phyloP scores from a whole-genome alignment of 2,113 vertebrate species.

The Stictonetta naevosa region DNA sequence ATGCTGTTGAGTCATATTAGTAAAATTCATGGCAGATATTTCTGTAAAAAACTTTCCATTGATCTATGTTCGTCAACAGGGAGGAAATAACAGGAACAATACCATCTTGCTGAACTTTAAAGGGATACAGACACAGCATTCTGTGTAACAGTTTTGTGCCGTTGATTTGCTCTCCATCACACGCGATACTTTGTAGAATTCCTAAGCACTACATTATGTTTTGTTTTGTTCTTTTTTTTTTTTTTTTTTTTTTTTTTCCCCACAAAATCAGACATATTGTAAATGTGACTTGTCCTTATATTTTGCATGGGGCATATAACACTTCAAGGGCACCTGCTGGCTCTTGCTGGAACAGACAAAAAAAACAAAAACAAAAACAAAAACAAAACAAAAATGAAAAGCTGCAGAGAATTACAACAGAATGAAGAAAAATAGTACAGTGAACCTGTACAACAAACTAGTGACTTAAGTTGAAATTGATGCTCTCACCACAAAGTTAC shows the following conservation, averaged over 20 bases:
- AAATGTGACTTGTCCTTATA: background rate
- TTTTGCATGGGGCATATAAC: background rate
- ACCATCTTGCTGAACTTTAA: background rate
- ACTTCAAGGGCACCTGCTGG: background rate
- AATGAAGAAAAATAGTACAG: background rate
- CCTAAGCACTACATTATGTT: background rate
- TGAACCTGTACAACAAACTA: background rate
- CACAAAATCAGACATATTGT: background rate
- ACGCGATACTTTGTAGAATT: background rate
- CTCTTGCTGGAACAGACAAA: background rate
- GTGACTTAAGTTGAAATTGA: background rate
- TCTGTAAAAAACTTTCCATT: slow-evolving; percentile 9
- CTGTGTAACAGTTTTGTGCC: background rate
- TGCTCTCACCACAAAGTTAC: background rate
- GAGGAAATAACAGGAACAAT: background rate
- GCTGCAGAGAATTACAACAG: background rate
- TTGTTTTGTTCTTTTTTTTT: background rate
- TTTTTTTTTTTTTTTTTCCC: background rate
- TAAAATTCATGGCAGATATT: background rate
- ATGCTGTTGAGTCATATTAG: background rate
- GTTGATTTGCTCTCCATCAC: background rate
- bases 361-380: background rate
- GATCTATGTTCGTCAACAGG: background rate
- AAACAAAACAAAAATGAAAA: background rate
- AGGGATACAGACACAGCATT: background rate